Evolutionary conservation across 2,113 vertebrate genomes (phyloP).

Genomic region (Probosciger aterrimus): DNA sequence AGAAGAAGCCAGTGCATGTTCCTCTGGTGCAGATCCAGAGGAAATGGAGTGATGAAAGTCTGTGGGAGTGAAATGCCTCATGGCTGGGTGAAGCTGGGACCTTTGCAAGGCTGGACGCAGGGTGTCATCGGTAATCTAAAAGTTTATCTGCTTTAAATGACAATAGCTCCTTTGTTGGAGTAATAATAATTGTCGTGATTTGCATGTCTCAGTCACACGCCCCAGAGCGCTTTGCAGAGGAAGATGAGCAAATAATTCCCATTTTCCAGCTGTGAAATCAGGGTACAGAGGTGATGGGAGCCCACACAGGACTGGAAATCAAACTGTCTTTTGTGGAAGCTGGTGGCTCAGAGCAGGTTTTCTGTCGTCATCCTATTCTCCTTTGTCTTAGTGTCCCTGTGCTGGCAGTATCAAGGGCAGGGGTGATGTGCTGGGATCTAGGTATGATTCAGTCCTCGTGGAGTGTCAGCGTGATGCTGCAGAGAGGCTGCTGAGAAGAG

Average conservation of each 20-base stretch:
- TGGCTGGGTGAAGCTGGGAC: not conserved
- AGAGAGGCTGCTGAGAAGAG: not conserved
- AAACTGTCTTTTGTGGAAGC: not conserved
- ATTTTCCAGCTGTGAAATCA: not conserved
- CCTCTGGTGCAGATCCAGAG: not conserved
- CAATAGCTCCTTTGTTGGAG: constrained; percentile 40
- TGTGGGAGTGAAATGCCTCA: not conserved
- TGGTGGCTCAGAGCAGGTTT: not conserved
- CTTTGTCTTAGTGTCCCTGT: not conserved
- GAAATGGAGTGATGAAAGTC: not conserved
- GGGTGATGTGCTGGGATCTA: not conserved
- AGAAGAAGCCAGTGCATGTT: accelerated
- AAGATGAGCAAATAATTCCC: not conserved
- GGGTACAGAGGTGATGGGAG: not conserved
- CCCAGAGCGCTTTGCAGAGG: not conserved
- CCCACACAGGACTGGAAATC: not conserved
- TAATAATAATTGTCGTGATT: not conserved
- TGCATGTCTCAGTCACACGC: constrained; percentile 2
- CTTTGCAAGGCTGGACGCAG: not conserved
- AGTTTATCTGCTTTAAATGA: constrained; percentile 34
- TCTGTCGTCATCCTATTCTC: accelerated
- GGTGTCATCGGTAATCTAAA: constrained; percentile 21
- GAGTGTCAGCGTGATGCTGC: accelerated
- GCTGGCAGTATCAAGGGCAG: not conserved
- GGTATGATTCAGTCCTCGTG: not conserved